A percentile compares a stretch with the other conserved stretches of the same genome.
phyloP scores from a whole-genome alignment of 1,140 invertebrate species.

The Gyrodactylus salaris region DNA sequence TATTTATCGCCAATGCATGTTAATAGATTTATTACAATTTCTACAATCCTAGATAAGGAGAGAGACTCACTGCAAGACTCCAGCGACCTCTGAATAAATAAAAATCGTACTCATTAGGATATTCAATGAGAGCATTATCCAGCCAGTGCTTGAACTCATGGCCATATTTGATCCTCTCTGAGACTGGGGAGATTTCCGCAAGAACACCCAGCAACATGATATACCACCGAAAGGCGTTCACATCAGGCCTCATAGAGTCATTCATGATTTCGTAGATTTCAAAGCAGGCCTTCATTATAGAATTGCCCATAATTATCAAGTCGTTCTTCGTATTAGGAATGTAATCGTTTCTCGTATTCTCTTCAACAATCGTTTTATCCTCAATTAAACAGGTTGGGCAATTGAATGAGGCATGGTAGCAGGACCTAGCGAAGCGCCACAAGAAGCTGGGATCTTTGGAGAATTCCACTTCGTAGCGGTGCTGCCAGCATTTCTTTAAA shows the following conservation, averaged over 20 bases:
- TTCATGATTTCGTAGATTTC: background rate
- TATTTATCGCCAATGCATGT: too few relatives aligned
- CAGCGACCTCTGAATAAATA: background rate
- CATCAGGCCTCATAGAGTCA: background rate
- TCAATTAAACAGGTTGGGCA: background rate
- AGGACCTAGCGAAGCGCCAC: background rate
- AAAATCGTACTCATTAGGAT: background rate
- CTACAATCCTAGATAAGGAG: background rate
- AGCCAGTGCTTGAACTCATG: background rate
- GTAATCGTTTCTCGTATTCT: background rate
- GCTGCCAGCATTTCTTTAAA: background rate
- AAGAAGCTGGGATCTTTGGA: background rate
- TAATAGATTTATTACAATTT: too few relatives aligned
- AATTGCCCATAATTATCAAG: background rate
- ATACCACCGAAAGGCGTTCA: background rate
- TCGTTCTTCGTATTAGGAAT: background rate
- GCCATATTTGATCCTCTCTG: background rate
- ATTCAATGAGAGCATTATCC: background rate
- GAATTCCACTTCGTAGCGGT: background rate
- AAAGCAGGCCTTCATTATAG: background rate
- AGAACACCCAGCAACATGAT: background rate
- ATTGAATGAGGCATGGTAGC: background rate
- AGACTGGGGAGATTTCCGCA: background rate
- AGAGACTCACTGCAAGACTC: background rate
- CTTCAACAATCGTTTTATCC: background rate